Evolutionary conservation across 2,797 vertebrate species (phyloP), one percentile per base, ranked within the genome.

Genomic region (Pteronotus mesoamericanus): DNA sequence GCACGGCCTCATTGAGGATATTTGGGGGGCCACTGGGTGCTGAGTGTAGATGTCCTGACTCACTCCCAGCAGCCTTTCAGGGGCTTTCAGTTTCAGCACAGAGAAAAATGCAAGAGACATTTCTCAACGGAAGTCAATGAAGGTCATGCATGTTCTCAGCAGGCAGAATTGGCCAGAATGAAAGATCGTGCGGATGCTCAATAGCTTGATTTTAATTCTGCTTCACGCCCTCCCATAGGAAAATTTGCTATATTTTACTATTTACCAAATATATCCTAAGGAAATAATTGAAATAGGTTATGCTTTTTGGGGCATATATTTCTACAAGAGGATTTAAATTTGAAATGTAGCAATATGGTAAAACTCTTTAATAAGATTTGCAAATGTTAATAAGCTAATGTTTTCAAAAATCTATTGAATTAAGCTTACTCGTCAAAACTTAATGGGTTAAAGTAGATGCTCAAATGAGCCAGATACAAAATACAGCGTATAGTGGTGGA

Each of bases 281-380:
- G 12, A 89, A 89, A 84, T 79, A 83, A 72, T 39, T 91, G 39
- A 93, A 91, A 89, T 19, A 94, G n/a, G 91, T 68, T 11, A 83
- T 83, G 84, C 9, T 48, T 11, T 64, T 34, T 77, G 72, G 75
- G 71, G 11, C 18, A 51, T 42, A 59, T 89, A 15, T 95, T 94
- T 68, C 48, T 86, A 29, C 44, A 42, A 78, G 85, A 53, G 37
- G 61, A 69, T 93, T 94, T 93, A 74, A 82, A 93, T 91, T 91
- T 82, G 22, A 86, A 92, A 86, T 86, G 44, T 29, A 61, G 11
- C 29, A 32, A 12, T 44, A 34, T 39, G 59, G 42, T 68, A 91
- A 92, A 94, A 77, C 44, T 42, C 44, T 90, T 89, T 79, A 94
- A 48, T 59, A 86, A 59, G 59, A 96, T 82, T 89, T 94, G 5